phyloP scores from a whole-genome alignment of 2,113 vertebrate genomes.

The Heliornis fulica region DNA sequence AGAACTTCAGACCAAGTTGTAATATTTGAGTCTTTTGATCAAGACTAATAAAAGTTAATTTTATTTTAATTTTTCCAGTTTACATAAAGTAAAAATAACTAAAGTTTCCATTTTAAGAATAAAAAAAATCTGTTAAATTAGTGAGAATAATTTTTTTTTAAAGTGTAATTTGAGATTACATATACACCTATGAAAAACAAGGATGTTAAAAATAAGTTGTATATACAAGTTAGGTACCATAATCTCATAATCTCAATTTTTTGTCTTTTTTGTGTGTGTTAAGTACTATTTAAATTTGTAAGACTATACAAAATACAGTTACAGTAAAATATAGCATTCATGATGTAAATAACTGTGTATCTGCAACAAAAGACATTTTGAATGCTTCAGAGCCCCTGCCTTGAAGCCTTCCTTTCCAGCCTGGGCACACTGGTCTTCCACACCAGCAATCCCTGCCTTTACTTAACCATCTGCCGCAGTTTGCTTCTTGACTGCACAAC shows the following conservation, averaged over 20 bases:
- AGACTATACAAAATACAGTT: neutral
- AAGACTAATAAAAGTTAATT: neutral
- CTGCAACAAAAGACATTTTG: neutral
- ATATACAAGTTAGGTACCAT: neutral
- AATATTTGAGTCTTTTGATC: neutral
- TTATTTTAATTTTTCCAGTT: neutral
- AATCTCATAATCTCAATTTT: neutral
- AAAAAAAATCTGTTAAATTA: neutral
- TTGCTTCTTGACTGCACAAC: neutral
- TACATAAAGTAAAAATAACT: neutral
- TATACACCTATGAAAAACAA: neutral
- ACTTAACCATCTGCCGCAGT: neutral
- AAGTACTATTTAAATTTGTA: neutral
- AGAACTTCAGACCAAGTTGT: neutral
- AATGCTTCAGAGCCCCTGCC: neutral
- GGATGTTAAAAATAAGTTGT: neutral
- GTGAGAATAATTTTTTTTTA: neutral
- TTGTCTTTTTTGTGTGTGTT: neutral
- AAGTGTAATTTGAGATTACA: neutral
- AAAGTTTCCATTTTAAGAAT: neutral
- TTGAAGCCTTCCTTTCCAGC: neutral
- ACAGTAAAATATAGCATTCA: neutral
- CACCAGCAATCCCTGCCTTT: neutral
- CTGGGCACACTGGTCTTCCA: neutral
- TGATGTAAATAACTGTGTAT: neutral